phyloP scores from a whole-genome alignment of 2,113 vertebrate species.

The Melanostigma gelatinosum region DNA sequence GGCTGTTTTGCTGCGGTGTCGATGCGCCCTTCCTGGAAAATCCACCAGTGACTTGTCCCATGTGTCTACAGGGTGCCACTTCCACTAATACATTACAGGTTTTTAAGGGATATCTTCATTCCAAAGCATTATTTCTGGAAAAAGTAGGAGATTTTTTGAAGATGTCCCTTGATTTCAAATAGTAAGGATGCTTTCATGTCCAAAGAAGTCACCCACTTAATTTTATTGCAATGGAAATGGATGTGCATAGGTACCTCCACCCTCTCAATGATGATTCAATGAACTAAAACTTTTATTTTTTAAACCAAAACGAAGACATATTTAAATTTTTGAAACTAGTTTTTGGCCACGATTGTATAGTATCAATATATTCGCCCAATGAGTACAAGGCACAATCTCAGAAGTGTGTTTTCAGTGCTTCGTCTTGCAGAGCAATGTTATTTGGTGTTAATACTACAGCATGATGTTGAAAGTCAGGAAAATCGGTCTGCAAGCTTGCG shows the following conservation, averaged over 20 bases:
- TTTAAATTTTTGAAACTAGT: constrained; percentile 76
- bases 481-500: constrained; percentile 77
- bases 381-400: constrained; percentile 72
- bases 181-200: constrained; percentile 78
- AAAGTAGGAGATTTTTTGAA: constrained; percentile 77
- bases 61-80: constrained; percentile 80
- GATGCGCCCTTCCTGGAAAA: constrained; percentile 66
- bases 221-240: constrained; percentile 75
- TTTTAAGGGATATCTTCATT: constrained; percentile 82
- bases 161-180: constrained; percentile 78
- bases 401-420: constrained; percentile 76
- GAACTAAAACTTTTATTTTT: constrained; percentile 55
- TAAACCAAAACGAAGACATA: constrained; percentile 73
- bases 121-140: constrained; percentile 84
- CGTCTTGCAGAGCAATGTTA: constrained; percentile 73
- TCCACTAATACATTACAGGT: constrained; percentile 77
- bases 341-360: constrained; percentile 77
- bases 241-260: constrained; percentile 67
- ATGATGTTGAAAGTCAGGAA: constrained; percentile 72
- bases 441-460: constrained; percentile 77
- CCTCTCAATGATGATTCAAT: constrained; percentile 61
- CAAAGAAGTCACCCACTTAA: constrained; percentile 81
- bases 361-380: constrained; percentile 70
- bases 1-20: constrained; percentile 76
- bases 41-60: constrained; percentile 73